Conservation (phyloP, 2,888 invertebrate genomes). For the Eudasyphora cyanicolor region DNA sequence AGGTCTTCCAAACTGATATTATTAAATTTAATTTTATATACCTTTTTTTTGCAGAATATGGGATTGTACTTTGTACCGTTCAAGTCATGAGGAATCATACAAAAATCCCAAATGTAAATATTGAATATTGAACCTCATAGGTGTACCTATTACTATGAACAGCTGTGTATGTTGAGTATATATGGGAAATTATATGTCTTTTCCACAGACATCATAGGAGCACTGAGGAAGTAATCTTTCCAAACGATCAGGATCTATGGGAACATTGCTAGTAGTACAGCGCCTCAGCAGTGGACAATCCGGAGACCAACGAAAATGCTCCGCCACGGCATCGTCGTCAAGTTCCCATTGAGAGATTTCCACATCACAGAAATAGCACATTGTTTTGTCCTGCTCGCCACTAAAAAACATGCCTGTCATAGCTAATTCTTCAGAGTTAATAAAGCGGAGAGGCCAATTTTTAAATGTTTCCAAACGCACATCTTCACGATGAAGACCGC, state of each 20-base stretch:
- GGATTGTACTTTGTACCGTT: too few relatives aligned
- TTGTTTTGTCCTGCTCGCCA: conserved; percentile 87
- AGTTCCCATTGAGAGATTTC: conserved; percentile 90
- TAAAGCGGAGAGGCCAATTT: conserved; percentile 84
- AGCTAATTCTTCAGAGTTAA: conserved; percentile 82
- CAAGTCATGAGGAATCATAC: too few relatives aligned
- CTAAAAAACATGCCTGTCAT: conserved; percentile 91
- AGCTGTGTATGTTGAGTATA: too few relatives aligned
- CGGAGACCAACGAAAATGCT: conserved; percentile 90
- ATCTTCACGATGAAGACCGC: conserved; percentile 82
- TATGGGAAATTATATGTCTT: too few relatives aligned
- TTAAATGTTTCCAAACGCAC: conserved; percentile 85
- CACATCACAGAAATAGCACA: conserved; percentile 89
- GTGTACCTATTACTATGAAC: too few relatives aligned
- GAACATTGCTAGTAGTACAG: conserved; percentile 83
- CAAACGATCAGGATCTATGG: conserved; percentile 77
- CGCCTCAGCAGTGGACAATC: conserved; percentile 88
- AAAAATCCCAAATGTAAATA: too few relatives aligned
- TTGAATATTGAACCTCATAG: too few relatives aligned
- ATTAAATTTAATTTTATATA: too few relatives aligned
- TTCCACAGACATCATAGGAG: conserved; percentile 80
- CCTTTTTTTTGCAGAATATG: too few relatives aligned
- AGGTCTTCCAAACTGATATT: too few relatives aligned
- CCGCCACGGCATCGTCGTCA: conserved; percentile 88
- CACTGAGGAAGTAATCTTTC: conserved; percentile 75